Evolutionary conservation across 2,888 invertebrate genomes (phyloP), one percentile per base, ranked within the genome.

Genomic region (Orthosia gothica): DNA sequence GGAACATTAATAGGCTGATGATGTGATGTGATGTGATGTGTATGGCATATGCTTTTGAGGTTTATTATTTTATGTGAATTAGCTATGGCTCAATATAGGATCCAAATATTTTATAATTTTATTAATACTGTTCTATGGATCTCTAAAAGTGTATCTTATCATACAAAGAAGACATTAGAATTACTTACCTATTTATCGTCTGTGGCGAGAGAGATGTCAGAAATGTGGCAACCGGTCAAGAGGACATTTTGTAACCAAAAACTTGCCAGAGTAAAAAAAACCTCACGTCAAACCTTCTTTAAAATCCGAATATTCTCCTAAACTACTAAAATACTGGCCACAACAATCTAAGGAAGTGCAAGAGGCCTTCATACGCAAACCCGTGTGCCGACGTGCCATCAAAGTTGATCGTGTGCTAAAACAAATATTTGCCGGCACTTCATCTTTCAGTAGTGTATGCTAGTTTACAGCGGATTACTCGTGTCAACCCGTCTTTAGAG

Each of bases 351-450:
- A 74, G 74, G 65, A 82, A 75, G 63, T 75, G 70, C 67, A 70
- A 62, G 47, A 32, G 73, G 71, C 45, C 69, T 50, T 74, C 69
- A 80, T 67, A 82, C 70, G 72, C 78, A 70, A 86, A 86, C 74
- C 58, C n/a, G 54, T 74, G 83, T 74, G 79, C 78, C 83, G 58
- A 18, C 76, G 75, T 58, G 71, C 69, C 81, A 83, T 85, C 82
- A 79, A 86, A 87, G 78, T 76, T 70, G 79, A 79, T 81, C 65
- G 81, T 79, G 62, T 66, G 77, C 64, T 79, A 77, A 81, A 86
- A 84, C 83, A 85, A 85, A 88, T 85, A 83, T 87, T 88, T 85
- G 70, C 68, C 66, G 67, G 26, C 79, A 85, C 83, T 87, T 83
- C 83, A 88, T 87, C 81, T 81, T 79, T 86, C 81, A 88, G 86